These are phyloP conservation scores for Drosophila fulvimacula DNA, from an alignment of 2,888 invertebrate species.

Conservation along the genomic window DNA sequence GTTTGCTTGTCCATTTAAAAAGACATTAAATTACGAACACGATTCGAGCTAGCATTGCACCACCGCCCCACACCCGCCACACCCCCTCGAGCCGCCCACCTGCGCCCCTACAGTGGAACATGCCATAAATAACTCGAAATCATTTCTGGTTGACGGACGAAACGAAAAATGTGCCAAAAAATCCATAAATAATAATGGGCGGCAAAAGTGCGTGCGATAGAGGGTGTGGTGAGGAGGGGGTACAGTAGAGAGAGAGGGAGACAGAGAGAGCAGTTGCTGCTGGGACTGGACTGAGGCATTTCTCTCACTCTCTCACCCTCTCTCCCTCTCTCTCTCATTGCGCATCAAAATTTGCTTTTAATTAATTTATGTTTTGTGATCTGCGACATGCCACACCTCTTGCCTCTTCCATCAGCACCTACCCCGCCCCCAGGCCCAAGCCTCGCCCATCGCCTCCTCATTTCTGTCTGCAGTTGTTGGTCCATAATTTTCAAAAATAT, in stretches of 20 bases:
- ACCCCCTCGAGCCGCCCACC: background rate
- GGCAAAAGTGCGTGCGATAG: no score
- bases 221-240: background rate
- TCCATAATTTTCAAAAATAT: constrained; percentile 69
- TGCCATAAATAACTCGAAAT: constrained; percentile 65
- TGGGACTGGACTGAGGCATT: background rate
- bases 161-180: constrained; percentile 62
- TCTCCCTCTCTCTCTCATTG: constrained; percentile 1
- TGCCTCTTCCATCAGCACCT: background rate
- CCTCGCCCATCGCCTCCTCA: background rate
- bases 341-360: constrained; percentile 54
- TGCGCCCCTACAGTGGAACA: constrained; percentile 18
- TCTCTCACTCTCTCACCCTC: background rate
- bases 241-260: background rate
- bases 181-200: constrained; percentile 64
- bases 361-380: constrained; percentile 64
- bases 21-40: constrained; percentile 64
- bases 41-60: constrained; percentile 16
- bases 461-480: constrained; percentile 61
- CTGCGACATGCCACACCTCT: constrained; percentile 15
- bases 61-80: background rate
- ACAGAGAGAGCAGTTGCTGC: background rate
- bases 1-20: constrained; percentile 71
- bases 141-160: constrained; percentile 36
- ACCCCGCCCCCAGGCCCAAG: background rate